These are phyloP conservation scores for Onychostruthus taczanowskii DNA, from an alignment of 2,113 vertebrate genomes.

Conservation along the genomic window DNA sequence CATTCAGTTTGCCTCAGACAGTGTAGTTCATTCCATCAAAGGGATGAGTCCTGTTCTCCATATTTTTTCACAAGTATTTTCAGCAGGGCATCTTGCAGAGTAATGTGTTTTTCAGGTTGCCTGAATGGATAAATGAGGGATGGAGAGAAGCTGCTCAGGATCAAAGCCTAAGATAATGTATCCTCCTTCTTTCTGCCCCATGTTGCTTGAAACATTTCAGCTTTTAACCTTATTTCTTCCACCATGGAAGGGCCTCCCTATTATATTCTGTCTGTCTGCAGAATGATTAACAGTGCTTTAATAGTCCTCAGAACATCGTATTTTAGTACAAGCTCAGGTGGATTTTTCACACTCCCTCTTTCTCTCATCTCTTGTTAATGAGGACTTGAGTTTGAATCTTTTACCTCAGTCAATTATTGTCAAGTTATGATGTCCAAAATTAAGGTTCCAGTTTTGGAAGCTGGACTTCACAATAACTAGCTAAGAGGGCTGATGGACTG, in stretches of 20 bases:
- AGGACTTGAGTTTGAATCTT: background rate
- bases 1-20: background rate
- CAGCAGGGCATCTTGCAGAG: background rate
- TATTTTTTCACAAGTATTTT: background rate
- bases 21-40: background rate
- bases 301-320: background rate
- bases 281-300: background rate
- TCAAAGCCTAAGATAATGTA: background rate
- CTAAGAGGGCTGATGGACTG: background rate
- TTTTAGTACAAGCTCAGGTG: background rate
- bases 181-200: background rate
- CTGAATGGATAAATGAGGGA: background rate
- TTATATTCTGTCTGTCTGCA: background rate
- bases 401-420: background rate
- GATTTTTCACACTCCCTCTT: background rate
- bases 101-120: background rate
- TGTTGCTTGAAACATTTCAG: background rate
- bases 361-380: background rate
- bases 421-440: background rate
- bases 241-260: background rate
- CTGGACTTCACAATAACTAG: background rate
- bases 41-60: background rate
- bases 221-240: background rate
- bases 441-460: background rate
- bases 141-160: background rate